A percentile compares a stretch with the other conserved stretches of the same genome.
Conservation (phyloP, 2,113 vertebrate genomes). For the Nothobranchius kuhntae region DNA sequence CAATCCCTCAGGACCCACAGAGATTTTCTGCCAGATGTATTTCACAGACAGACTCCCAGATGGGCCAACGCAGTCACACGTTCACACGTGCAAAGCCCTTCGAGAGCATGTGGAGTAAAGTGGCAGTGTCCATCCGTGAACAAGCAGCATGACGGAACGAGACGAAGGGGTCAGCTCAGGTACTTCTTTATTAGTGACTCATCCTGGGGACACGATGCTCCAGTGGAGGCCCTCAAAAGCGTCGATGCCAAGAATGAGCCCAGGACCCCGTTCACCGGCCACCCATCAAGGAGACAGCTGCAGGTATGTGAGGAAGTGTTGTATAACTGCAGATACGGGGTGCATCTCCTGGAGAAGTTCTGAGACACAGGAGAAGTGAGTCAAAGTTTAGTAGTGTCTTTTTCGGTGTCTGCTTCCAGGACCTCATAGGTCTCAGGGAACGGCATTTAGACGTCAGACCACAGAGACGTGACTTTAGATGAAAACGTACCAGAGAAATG, state of each 20-base stretch:
- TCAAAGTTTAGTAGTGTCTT: neutral
- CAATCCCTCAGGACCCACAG: constrained; percentile 21
- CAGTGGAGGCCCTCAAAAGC: constrained; percentile 4
- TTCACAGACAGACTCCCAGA: constrained; percentile 23
- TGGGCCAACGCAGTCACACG: neutral
- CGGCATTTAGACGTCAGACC: no score
- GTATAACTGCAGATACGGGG: constrained; percentile 4
- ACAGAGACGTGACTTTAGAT: no score
- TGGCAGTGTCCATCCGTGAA: neutral
- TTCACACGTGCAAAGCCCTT: constrained; percentile 17
- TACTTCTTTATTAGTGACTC: constrained; percentile 41
- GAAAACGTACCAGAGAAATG: no score
- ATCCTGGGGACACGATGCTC: constrained; percentile 11
- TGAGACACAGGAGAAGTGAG: neutral
- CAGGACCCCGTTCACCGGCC: neutral
- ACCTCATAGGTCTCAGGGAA: no score
- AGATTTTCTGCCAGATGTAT: constrained; percentile 29
- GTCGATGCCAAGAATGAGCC: constrained; percentile 3
- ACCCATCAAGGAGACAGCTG: neutral
- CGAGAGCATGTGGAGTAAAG: constrained; percentile 6
- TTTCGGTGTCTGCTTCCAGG: no score
- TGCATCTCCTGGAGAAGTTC: constrained; percentile 7
- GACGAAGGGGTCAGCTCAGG: constrained; percentile 20
- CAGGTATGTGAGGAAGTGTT: neutral
- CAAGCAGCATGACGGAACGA: neutral